A percentile compares a stretch with the other conserved stretches of the same genome.
phyloP scores from a whole-genome alignment of 2,888 invertebrate species.

The Linyphia triangularis region DNA sequence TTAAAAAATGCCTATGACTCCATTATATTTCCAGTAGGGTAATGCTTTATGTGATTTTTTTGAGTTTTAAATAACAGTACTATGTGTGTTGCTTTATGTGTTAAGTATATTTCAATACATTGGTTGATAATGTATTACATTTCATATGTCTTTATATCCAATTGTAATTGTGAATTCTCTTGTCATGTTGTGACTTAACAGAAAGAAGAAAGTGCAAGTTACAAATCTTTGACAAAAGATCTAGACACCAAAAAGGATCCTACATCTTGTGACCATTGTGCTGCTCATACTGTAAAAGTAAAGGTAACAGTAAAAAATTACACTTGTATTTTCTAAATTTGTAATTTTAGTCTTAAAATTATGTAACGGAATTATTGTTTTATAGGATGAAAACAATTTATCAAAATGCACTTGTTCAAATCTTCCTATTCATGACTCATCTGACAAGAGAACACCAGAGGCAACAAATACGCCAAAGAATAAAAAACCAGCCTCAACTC shows the following conservation, averaged over 20 bases:
- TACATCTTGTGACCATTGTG: conserved; percentile 63
- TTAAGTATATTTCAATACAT: no score
- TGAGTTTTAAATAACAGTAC: no score
- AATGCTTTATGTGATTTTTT: no score
- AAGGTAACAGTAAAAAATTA: conserved; percentile 19
- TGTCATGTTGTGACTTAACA: neutral
- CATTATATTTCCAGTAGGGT: no score
- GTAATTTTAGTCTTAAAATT: neutral
- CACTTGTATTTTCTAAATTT: neutral
- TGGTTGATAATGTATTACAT: no score
- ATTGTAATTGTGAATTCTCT: neutral
- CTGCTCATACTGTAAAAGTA: conserved; percentile 18
- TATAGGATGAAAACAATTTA: conserved; percentile 52
- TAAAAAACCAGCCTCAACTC: neutral
- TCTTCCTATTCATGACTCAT: conserved; percentile 28
- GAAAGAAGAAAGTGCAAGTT: conserved; percentile 66
- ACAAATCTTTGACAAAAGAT: conserved; percentile 60
- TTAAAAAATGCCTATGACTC: no score
- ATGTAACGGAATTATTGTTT: neutral
- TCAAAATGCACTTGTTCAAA: conserved; percentile 66
- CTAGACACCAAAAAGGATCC: conserved; percentile 52
- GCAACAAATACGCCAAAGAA: neutral
- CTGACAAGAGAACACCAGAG: conserved; percentile 31
- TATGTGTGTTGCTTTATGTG: no score
- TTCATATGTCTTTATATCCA: no score